Evolutionary conservation across 2,113 vertebrate species (phyloP).

Genomic region (Lophotis ruficrista): DNA sequence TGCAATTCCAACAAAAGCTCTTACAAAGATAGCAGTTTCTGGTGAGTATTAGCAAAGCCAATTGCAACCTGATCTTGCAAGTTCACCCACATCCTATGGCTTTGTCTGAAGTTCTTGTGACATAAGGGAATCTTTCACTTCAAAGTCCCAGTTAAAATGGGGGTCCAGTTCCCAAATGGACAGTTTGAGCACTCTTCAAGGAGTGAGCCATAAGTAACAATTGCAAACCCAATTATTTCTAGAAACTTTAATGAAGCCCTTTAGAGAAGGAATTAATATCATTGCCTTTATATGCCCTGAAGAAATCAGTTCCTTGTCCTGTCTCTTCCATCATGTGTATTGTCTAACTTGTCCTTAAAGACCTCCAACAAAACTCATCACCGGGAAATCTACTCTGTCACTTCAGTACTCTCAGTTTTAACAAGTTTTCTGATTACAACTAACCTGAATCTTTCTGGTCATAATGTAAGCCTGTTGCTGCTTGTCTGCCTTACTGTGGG

Average conservation of each 20-base stretch:
- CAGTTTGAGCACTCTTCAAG: background rate
- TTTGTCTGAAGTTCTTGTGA: conserved; percentile 2
- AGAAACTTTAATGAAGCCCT: background rate
- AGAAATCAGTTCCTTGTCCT: background rate
- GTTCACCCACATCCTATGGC: background rate
- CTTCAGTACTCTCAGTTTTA: background rate
- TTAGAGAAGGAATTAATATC: background rate
- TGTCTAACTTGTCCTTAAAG: background rate
- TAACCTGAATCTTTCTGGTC: background rate
- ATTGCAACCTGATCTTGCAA: background rate
- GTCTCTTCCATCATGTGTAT: background rate
- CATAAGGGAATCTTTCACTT: background rate
- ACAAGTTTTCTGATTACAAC: background rate
- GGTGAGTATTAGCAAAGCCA: background rate
- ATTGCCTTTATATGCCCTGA: background rate
- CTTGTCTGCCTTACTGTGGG: background rate
- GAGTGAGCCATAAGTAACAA: background rate
- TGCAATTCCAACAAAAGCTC: conserved; percentile 31
- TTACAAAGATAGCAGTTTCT: conserved; percentile 26
- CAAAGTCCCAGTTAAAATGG: background rate
- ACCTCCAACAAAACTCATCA: background rate
- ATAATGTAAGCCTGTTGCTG: background rate
- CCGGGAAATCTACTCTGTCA: background rate
- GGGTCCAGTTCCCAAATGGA: background rate
- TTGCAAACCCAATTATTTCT: background rate